These are phyloP conservation scores for Trichopoda pennipes DNA, from an alignment of 2,888 invertebrate species.

Conservation along the genomic window DNA sequence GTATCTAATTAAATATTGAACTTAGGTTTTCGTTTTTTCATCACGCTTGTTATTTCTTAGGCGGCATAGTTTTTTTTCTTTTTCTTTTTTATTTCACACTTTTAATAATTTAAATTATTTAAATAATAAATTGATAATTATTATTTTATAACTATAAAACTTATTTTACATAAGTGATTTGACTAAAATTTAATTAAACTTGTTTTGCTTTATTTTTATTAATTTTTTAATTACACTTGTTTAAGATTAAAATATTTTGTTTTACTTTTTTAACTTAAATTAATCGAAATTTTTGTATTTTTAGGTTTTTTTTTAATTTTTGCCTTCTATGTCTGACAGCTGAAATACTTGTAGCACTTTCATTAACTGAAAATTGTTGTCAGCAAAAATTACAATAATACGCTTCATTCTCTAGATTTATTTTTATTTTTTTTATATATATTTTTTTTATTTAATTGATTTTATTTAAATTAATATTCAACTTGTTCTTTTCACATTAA, in stretches of 20 bases:
- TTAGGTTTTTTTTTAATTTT: background rate
- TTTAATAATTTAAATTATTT: background rate
- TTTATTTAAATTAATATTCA: no score
- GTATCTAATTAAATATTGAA: conserved; percentile 24
- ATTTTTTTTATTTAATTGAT: background rate
- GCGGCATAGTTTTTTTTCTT: conserved; percentile 17
- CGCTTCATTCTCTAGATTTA: background rate
- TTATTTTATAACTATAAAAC: no score
- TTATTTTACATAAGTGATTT: background rate
- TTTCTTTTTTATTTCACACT: conserved; percentile 18
- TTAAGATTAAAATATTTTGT: background rate
- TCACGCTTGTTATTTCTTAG: background rate
- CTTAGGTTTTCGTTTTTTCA: background rate
- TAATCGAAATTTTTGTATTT: background rate
- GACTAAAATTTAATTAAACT: background rate
- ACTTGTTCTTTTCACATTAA: background rate
- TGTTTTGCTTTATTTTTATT: background rate
- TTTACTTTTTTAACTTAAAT: background rate
- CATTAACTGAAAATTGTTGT: background rate
- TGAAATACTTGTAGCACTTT: background rate
- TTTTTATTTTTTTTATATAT: background rate
- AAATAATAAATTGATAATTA: background rate
- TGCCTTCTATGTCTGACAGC: background rate
- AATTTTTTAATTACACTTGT: conserved; percentile 1
- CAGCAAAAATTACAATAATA: background rate